These are phyloP conservation scores for Cetonia aurata DNA, from an alignment of 2,888 invertebrate genomes.

Conservation along the genomic window DNA sequence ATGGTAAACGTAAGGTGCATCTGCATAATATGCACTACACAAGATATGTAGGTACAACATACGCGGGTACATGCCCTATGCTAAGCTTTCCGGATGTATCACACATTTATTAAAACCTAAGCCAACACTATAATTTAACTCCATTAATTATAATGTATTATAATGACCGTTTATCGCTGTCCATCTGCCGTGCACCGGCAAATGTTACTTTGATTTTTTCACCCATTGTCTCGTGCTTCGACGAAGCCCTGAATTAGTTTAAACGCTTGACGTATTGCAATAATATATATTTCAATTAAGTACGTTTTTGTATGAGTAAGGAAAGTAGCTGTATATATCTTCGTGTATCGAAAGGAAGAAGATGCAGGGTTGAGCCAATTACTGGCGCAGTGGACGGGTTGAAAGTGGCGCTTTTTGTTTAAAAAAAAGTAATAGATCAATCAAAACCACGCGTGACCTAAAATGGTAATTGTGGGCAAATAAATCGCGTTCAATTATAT, in stretches of 20 bases:
- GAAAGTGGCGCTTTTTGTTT: too few species aligned
- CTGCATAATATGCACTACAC: neutral
- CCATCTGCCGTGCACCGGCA: constrained; percentile 19
- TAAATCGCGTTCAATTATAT: too few species aligned
- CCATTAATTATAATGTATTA: constrained; percentile 13
- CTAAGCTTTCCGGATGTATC: constrained; percentile 23
- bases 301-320: too few species aligned
- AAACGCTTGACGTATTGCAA: too few species aligned
- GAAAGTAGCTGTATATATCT: too few species aligned
- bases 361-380: too few species aligned
- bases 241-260: constrained; percentile 1
- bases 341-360: too few species aligned
- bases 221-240: constrained; percentile 1
- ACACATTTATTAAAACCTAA: constrained; percentile 7
- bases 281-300: too few species aligned
- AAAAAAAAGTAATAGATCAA: too few species aligned
- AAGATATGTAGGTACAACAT: neutral
- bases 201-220: constrained; percentile 17
- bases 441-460: too few species aligned
- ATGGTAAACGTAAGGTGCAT: constrained; percentile 13
- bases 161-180: constrained; percentile 17
- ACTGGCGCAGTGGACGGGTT: too few species aligned
- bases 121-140: constrained; percentile 17
- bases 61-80: neutral
- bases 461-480: too few species aligned